Percentiles rank a stretch among this genome's conserved stretches.
Evolutionary conservation across 1,140 invertebrate genomes (phyloP).

Genomic region (Rhyzopertha dominica): DNA sequence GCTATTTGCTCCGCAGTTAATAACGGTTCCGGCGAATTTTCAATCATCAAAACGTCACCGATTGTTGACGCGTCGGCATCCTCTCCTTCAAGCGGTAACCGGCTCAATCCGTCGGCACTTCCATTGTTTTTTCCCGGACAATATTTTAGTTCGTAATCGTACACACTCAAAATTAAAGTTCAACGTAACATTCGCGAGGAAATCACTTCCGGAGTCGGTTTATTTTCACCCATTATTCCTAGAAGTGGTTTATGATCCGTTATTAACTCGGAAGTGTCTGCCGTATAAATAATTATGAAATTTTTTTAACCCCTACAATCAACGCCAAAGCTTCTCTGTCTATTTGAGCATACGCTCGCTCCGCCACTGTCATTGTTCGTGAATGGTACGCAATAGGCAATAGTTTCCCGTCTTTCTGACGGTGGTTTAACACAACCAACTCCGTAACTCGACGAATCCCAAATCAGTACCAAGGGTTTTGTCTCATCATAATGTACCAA

Average conservation of each 20-base stretch:
- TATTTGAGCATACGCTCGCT: conserved; percentile 28
- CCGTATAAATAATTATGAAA: too few relatives aligned
- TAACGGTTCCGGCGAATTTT: conserved; percentile 4
- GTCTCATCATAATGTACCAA: conserved; percentile 39
- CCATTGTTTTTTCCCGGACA: conserved; percentile 14
- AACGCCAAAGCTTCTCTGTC: conserved; percentile 35
- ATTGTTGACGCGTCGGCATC: too few relatives aligned
- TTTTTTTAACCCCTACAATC: too few relatives aligned
- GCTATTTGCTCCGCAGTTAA: conserved; percentile 3
- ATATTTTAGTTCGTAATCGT: conserved; percentile 26
- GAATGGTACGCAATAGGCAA: conserved; percentile 13
- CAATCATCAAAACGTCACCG: conserved; percentile 4
- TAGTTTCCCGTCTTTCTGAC: conserved; percentile 10
- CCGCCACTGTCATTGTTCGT: conserved; percentile 15
- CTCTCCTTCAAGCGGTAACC: conserved; percentile 1
- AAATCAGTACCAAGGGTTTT: conserved; percentile 18
- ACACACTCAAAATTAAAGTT: conserved; percentile 22
- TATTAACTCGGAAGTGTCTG: conserved; percentile 7
- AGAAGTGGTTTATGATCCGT: conserved; percentile 34
- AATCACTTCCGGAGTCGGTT: conserved; percentile 14
- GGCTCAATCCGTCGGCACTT: conserved; percentile 14
- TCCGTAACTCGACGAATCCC: conserved; percentile 38
- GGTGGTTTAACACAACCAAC: conserved; percentile 20
- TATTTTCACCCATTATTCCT: conserved; percentile 9
- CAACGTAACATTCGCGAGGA: conserved; percentile 28